phyloP scores from a whole-genome alignment of 1,140 invertebrate genomes.

The Wiebesia pumilae region DNA sequence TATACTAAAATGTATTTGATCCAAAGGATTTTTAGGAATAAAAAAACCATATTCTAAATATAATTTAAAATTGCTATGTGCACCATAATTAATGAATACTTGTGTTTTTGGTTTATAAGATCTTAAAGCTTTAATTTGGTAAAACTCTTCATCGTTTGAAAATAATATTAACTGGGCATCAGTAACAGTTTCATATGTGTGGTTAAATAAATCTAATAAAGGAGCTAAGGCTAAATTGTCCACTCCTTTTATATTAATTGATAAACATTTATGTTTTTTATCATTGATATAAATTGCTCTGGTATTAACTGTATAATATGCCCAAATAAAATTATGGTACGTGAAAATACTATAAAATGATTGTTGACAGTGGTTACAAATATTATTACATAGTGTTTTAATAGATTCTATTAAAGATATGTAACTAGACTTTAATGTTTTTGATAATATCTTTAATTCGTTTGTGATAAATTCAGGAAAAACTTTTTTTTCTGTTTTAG shows the following conservation, averaged over 20 bases:
- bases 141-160: conserved; percentile 69
- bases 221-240: conserved; percentile 83
- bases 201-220: conserved; percentile 88
- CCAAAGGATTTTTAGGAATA: conserved; percentile 78
- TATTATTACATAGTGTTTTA: conserved; percentile 66
- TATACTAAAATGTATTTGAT: conserved; percentile 76
- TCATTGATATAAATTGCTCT: conserved; percentile 80
- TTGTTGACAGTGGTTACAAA: conserved; percentile 70
- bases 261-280: conserved; percentile 60
- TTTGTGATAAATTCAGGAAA: conserved; percentile 62
- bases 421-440: conserved; percentile 60
- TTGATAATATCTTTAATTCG: conserved; percentile 52
- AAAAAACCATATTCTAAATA: conserved; percentile 86
- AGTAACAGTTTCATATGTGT: conserved; percentile 77
- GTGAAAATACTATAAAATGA: conserved; percentile 69
- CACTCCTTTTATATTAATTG: conserved; percentile 71
- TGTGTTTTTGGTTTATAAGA: conserved; percentile 76
- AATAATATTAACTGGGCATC: conserved; percentile 73
- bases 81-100: conserved; percentile 86
- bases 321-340: conserved; percentile 74
- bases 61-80: conserved; percentile 81
- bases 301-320: conserved; percentile 86
- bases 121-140: conserved; percentile 76
- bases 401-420: conserved; percentile 61
- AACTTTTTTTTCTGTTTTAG: conserved; percentile 63